phyloP scores from a whole-genome alignment of 2,888 invertebrate genomes.

The Cephalotes varians region DNA sequence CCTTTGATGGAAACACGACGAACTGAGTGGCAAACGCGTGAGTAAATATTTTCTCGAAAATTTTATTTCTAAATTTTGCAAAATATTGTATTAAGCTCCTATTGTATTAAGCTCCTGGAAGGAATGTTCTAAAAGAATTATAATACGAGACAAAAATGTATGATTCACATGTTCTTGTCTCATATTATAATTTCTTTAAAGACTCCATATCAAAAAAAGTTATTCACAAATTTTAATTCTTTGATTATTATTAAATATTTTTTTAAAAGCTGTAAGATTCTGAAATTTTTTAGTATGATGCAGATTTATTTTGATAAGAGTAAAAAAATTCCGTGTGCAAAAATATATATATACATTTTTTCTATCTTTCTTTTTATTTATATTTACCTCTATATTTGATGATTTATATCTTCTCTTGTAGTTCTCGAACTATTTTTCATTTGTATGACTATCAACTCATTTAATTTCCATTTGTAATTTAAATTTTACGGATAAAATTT shows the following conservation, averaged over 20 bases:
- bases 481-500: not conserved
- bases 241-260: not conserved
- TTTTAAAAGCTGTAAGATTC: not conserved
- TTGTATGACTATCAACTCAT: not conserved
- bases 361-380: not conserved
- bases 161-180: not conserved
- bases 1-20: not conserved
- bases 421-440: not conserved
- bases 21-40: constrained; percentile 18
- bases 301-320: not conserved
- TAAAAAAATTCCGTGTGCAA: no score
- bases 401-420: not conserved
- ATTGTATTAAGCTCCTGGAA: not conserved
- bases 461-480: not conserved
- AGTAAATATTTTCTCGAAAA: not conserved
- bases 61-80: not conserved
- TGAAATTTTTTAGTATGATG: not conserved
- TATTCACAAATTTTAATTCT: not conserved
- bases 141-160: not conserved
- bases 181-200: not conserved
- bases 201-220: not conserved
- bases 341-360: constrained; percentile 1
- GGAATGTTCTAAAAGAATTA: not conserved
- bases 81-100: not conserved
- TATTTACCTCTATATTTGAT: not conserved